Base-by-base conservation (phyloP, 2,888 invertebrate genomes). In the Cremastinae sp. region DNA sequence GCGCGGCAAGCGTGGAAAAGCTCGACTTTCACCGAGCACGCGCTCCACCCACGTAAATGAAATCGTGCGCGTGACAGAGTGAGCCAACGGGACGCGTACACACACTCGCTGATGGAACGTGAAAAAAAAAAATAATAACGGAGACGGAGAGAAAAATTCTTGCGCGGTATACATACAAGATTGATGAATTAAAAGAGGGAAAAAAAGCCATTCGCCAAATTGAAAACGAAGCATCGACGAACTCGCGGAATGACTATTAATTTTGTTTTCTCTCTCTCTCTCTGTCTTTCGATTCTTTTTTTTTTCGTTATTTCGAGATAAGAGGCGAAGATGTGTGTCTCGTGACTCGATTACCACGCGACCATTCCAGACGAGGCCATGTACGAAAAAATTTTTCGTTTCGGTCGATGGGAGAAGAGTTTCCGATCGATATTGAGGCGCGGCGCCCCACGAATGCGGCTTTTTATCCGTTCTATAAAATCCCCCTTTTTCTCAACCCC, bases 341-440 rank as follows among this genome's bases (percentile, higher is more conserved):
- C 28, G 5, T 2, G 28, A 28, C 28, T 54, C 14, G 28, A 36
- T 54, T 14, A 7, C 16, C 38, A 20, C 34, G 22, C 54, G 34
- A 47, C 51, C 2, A 28, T 28, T 28, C 28, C 2, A 3, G 28
- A 2, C 28, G 28, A 28, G 71, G 65, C 28, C 28, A 28, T 5
- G 28, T 28, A 28, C 28, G 73, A 56, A 66, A 54, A 79, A 80
- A 80, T 71, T 68, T 77, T 84, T 86, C 28, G 28, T 28, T 85
- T 84, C 84, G 85, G 88, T 88, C 88, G 88, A 88, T 87, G 82
- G 75, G 78, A 79, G 76, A 75, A 80, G 80, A 84, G 82, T 84
- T 83, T 81, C 82, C 84, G 83, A 79, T 81, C 81, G 81, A 81
- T 81, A 82, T 81, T 82, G 80, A 88, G 88, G 87, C 84, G 86